Base-by-base conservation (phyloP, 2,797 vertebrate species). In the Tachyglossus aculeatus region DNA sequence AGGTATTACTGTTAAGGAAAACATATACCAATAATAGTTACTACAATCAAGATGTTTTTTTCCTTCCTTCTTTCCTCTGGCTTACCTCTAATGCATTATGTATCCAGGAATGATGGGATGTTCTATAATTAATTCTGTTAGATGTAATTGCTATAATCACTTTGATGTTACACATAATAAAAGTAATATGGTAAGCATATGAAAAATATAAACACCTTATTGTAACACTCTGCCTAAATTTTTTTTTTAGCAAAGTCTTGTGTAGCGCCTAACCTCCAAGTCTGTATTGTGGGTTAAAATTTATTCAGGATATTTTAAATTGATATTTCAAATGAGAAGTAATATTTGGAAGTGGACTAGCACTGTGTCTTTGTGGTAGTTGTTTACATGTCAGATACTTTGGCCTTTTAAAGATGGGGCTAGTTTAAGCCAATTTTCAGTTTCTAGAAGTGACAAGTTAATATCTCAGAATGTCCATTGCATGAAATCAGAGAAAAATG, bases 121-220 rank as follows among this genome's bases (percentile, higher is more conserved):
- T 92, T 93, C 88, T 87, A 54, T 92, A 93, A 94, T 94, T 93
- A 94, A 93, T 93, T 93, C 91, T 91, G 90, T 89, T 91, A 89
- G 90, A 88, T 91, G 88, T 94, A 93, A 94, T 93, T 94, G 91
- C 90, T 88, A 85, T 93, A 94, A 94, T 94, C 92, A 89, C 90
- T 92, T 92, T 85, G 91, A 91, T 92, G 92, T 88, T 92, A 91
- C 88, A 93, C 92, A 90, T 90, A 89, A 93, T 93, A 93, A 92
- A 91, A 88, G 85, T 92, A 92, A 91, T 90, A 88, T 72, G 86
- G 86, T 92, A 92, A 91, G 92, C 91, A 87, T 88, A 82, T 7
- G 64, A 91, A 90, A 93, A 87, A 89, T 88, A 90, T 89, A 92
- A 93, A 92, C 88, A 90, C 80, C 86, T 86, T 89, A 84, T 91